Conservation (phyloP, 2,888 invertebrate species). For the Apodemia mormo region DNA sequence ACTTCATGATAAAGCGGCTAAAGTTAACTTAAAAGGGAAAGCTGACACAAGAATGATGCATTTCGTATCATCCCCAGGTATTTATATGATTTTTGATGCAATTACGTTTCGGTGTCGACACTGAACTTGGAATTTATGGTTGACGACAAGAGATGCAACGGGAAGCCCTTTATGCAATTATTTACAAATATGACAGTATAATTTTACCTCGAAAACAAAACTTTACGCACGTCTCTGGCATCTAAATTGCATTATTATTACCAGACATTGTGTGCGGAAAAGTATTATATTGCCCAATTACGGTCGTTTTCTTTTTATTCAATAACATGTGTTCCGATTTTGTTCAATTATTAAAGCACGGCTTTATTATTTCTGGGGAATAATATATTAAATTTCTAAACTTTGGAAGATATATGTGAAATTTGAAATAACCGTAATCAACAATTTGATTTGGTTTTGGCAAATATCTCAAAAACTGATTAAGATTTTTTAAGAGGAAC, state of each 20-base stretch:
- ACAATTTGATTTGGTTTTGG: too few species aligned
- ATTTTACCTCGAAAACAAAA: conserved; percentile 12
- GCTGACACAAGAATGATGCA: conserved; percentile 71
- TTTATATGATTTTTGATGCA: conserved; percentile 73
- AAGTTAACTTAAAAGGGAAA: conserved; percentile 48
- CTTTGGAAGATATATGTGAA: too few species aligned
- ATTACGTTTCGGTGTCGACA: conserved; percentile 61
- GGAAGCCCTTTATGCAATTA: conserved; percentile 41
- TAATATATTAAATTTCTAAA: too few species aligned
- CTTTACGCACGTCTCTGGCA: conserved; percentile 4
- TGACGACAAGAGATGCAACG: conserved; percentile 51
- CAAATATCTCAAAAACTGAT: too few species aligned
- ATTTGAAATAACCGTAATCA: too few species aligned
- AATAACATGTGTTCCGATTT: not conserved
- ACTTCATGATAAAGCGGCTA: conserved; percentile 60
- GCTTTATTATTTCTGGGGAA: not conserved
- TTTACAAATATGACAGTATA: conserved; percentile 11
- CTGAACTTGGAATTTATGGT: conserved; percentile 60
- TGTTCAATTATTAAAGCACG: not conserved
- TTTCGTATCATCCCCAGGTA: conserved; percentile 67
- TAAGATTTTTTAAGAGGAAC: too few species aligned
- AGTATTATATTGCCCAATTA: not conserved
- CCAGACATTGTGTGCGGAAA: not conserved
- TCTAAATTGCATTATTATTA: conserved; percentile 12
- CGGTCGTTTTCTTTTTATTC: not conserved